These are phyloP conservation scores for Pseudachorutes palmiensis DNA, from an alignment of 1,140 invertebrate genomes.

Conservation along the genomic window DNA sequence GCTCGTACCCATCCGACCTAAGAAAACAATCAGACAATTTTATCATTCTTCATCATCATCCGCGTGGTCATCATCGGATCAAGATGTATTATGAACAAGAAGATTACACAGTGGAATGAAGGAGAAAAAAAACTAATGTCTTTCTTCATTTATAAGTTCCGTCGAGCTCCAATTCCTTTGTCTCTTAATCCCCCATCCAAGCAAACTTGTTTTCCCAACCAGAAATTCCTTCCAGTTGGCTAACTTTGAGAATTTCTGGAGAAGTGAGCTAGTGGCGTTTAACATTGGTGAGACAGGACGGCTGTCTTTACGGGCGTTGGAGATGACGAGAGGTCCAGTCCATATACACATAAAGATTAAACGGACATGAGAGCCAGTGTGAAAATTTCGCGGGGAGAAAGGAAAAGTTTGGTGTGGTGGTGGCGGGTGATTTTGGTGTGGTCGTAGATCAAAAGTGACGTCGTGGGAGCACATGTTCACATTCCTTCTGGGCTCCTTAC, in stretches of 20 bases:
- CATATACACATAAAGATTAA: too few species aligned
- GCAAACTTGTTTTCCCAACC: background rate
- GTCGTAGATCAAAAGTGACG: background rate
- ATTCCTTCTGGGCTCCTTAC: background rate
- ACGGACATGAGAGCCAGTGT: background rate
- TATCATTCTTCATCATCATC: background rate
- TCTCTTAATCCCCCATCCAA: background rate
- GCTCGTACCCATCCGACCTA: conserved; percentile 47
- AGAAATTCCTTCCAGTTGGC: background rate
- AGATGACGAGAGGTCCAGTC: too few species aligned
- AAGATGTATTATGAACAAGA: background rate
- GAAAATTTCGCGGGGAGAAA: background rate
- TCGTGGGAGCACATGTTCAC: background rate
- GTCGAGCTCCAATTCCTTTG: background rate
- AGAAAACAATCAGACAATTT: background rate
- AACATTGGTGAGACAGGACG: too few species aligned
- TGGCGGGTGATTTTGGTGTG: background rate
- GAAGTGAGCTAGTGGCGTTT: background rate
- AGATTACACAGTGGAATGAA: background rate
- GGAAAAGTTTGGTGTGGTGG: background rate
- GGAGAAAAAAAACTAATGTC: too few species aligned
- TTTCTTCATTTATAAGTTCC: background rate
- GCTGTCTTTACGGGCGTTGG: too few species aligned
- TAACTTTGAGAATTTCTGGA: too few species aligned
- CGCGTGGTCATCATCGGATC: background rate